Conservation (phyloP, 64 coral and sea anemone genomes). For the Dendrophyllia cribrosa region DNA sequence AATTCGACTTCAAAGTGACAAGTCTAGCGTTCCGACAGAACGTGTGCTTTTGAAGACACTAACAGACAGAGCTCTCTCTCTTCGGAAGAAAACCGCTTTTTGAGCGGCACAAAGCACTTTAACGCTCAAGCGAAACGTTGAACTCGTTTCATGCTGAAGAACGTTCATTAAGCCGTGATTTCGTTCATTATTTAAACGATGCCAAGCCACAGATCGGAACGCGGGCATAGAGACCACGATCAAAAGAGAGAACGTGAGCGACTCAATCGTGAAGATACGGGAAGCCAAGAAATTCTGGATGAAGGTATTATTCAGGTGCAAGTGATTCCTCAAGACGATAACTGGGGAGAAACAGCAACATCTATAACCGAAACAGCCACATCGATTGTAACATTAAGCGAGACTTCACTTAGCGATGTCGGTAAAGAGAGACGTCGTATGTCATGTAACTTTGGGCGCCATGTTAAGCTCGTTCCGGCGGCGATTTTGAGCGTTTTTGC, state of each 20-base stretch:
- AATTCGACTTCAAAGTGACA: constrained; percentile 21
- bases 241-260: constrained; percentile 15
- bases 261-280: constrained; percentile 63
- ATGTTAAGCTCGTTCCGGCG: constrained; percentile 73
- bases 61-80: neutral
- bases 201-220: constrained; percentile 47
- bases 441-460: constrained; percentile 60
- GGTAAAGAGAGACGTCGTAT: constrained; percentile 79
- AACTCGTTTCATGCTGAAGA: constrained; percentile 2
- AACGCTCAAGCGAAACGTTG: neutral
- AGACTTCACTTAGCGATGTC: constrained; percentile 88
- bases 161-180: neutral
- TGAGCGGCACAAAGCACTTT: neutral
- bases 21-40: constrained; percentile 2
- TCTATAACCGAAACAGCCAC: constrained; percentile 99
- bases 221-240: constrained; percentile 48
- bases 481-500: constrained; percentile 73
- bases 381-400: constrained; percentile 93
- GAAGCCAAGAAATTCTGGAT: constrained; percentile 89
- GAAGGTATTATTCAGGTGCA: constrained; percentile 99
- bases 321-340: constrained; percentile 99
- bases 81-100: neutral
- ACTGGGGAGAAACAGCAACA: constrained; percentile 99
- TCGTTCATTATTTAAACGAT: constrained; percentile 16
- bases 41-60: neutral